Evolutionary conservation across 2,797 vertebrate genomes (phyloP), one percentile per base, ranked within the genome.

Genomic region (Psittacula echo): DNA sequence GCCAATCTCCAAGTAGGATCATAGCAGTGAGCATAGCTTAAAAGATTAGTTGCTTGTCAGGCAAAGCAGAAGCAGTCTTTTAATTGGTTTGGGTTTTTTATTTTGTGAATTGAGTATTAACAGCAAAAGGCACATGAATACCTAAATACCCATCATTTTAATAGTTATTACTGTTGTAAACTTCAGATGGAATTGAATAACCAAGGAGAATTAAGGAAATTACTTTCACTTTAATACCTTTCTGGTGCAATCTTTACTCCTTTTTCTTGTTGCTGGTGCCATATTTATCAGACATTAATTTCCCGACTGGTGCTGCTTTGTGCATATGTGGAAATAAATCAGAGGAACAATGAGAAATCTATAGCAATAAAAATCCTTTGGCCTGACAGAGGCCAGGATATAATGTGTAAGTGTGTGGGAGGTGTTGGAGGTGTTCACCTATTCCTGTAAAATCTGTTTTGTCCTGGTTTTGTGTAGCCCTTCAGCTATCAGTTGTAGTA

Each of bases 31-130:
- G 37, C 27, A 21, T 56, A 77, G 58, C 58, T 94, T 94, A 94
- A 90, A 80, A 86, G 77, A 92, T 96, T 94, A 87, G 48, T 61
- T 83, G 65, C 61, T 72, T 87, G 65, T 95, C 80, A 80, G 84
- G 81, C 72, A 85, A 72, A 95, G 75, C 44, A 73, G 67, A 75
- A 90, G 42, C 47, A 29, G 17, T 67, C 22, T 34, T 47, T 53
- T 45, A 10, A 9, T 85, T 64, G 29, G 89, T 89, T n/a, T 24
- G 23, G 15, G 10, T 12, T 26, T 23, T 68, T 53, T 81, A 29
- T 44, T 70, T 68, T 19, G 29, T 66, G 51, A 90, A 58, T 34
- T 29, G 65, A 82, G 12, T 89, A 53, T 83, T 54, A 65, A 45
- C 47, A 66, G 22, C 62, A 48, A 79, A 78, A 79, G 61, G 30